Evolutionary conservation across 2,888 invertebrate species (phyloP).

Genomic region (Patella ulyssiponensis): DNA sequence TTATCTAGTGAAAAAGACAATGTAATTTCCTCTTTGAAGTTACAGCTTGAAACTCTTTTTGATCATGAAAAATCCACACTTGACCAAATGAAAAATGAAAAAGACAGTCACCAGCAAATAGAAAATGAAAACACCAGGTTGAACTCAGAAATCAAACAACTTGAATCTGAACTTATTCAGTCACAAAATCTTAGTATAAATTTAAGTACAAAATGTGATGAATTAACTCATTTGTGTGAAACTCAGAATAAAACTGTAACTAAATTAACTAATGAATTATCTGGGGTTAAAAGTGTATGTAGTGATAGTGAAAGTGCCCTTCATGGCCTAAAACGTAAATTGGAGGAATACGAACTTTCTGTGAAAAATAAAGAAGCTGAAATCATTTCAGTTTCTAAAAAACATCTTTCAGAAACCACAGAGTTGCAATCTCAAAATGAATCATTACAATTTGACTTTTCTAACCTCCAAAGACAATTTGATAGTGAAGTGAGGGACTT

Average conservation of each 20-base stretch:
- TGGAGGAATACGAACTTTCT: neutral
- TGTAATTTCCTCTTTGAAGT: slow-evolving; percentile 11
- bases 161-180: slow-evolving; percentile 19
- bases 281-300: neutral
- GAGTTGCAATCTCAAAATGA: neutral
- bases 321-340: neutral
- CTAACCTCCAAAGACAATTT: slow-evolving; percentile 5
- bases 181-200: slow-evolving; percentile 13
- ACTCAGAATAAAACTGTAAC: neutral
- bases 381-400: neutral
- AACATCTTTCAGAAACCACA: neutral
- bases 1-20: slow-evolving; percentile 12
- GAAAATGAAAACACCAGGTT: slow-evolving; percentile 1
- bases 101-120: neutral
- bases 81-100: slow-evolving; percentile 21
- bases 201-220: slow-evolving; percentile 11
- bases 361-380: neutral
- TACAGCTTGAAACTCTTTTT: slow-evolving; percentile 21
- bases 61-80: slow-evolving; percentile 16
- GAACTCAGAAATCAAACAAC: slow-evolving; percentile 12
- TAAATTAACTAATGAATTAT: neutral
- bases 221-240: neutral
- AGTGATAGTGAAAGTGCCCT: neutral
- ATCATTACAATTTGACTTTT: neutral
- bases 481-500: slow-evolving; percentile 16